A percentile compares a stretch with the other conserved stretches of the same genome.
Evolutionary conservation across 2,888 invertebrate genomes (phyloP).

Genomic region (Ditula angustiorana): DNA sequence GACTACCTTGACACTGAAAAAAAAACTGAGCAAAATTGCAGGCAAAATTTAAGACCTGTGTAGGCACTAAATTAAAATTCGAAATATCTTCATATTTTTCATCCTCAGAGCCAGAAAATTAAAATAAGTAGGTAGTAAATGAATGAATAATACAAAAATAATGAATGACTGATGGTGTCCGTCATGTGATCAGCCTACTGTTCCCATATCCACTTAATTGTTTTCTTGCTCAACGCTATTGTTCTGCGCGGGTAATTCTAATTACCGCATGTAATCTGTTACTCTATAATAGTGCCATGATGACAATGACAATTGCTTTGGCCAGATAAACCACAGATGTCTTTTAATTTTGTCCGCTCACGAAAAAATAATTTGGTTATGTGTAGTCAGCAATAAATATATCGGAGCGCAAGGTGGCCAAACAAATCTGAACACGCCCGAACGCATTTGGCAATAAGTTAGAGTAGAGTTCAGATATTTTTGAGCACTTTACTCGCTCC

Average conservation of each 20-base stretch:
- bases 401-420: no score
- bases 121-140: no score
- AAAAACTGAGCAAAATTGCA: no score
- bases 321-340: not conserved
- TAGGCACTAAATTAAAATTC: no score
- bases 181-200: conserved; percentile 33
- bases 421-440: no score
- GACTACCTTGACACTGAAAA: no score
- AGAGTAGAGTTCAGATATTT: no score
- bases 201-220: conserved; percentile 48
- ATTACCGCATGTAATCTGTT: conserved; percentile 30
- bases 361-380: no score
- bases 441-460: no score
- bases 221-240: conserved; percentile 52
- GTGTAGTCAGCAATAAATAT: no score
- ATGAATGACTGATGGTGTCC: conserved; percentile 20
- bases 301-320: conserved; percentile 23
- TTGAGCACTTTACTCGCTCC: no score
- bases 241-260: conserved; percentile 50
- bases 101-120: not conserved
- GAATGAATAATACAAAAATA: not conserved
- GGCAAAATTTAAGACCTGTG: no score
- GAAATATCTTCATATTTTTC: not conserved
- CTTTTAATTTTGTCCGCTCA: not conserved
- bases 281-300: conserved; percentile 27